Conservation (phyloP, 2,888 invertebrate species). For the Opisthograptis luteolata region DNA sequence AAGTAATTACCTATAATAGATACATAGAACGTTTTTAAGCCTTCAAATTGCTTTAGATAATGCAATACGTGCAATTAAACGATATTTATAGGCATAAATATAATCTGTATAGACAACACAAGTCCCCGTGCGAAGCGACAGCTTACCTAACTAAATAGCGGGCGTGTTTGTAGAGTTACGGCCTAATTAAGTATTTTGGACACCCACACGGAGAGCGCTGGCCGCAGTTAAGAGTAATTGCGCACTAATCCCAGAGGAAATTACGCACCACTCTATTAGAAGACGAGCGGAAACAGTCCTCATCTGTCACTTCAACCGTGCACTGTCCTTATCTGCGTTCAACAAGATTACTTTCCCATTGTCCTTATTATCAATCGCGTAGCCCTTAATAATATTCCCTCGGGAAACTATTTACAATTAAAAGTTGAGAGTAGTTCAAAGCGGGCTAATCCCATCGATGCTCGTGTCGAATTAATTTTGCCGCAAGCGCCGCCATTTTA, state of each 20-base stretch:
- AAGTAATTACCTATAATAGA: too few relatives aligned
- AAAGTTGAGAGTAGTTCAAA: slow-evolving; percentile 1
- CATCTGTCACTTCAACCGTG: slow-evolving; percentile 19
- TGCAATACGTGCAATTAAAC: too few relatives aligned
- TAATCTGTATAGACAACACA: too few relatives aligned
- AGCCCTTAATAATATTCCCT: background rate
- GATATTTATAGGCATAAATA: too few relatives aligned
- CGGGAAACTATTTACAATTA: slow-evolving; percentile 4
- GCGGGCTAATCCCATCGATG: slow-evolving; percentile 1
- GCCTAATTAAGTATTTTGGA: slow-evolving; percentile 6
- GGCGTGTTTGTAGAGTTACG: background rate
- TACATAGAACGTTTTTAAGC: too few relatives aligned
- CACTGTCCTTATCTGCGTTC: background rate
- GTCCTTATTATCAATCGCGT: background rate
- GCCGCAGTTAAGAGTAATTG: slow-evolving; percentile 34
- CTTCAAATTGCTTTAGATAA: too few relatives aligned
- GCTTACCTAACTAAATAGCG: too few relatives aligned
- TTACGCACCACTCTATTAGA: slow-evolving; percentile 32
- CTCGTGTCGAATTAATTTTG: slow-evolving; percentile 1
- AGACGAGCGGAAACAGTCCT: slow-evolving; percentile 23
- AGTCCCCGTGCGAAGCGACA: too few relatives aligned
- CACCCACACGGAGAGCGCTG: background rate
- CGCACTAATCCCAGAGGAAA: slow-evolving; percentile 39
- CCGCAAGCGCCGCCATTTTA: background rate
- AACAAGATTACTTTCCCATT: background rate